These are phyloP conservation scores for Cantharis rufa DNA, from an alignment of 2,888 invertebrate genomes.

Conservation along the genomic window DNA sequence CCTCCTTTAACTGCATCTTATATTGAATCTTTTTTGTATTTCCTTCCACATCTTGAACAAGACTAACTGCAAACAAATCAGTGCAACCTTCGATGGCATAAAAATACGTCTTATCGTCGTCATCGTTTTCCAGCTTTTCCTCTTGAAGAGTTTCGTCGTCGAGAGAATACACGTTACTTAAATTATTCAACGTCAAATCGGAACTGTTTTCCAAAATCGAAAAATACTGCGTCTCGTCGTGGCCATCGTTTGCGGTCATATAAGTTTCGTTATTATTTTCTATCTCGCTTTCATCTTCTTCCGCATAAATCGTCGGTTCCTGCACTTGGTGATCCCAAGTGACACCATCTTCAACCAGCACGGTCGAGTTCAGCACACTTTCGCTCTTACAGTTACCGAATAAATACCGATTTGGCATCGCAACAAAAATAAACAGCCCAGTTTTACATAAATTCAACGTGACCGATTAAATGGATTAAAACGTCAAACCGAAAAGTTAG, in stretches of 20 bases:
- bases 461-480: background rate
- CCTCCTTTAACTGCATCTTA: constrained; percentile 50
- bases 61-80: constrained; percentile 51
- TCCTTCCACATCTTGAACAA: constrained; percentile 51
- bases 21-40: constrained; percentile 53
- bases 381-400: constrained; percentile 8
- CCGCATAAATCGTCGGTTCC: constrained; percentile 31
- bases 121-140: constrained; percentile 9
- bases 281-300: constrained; percentile 33
- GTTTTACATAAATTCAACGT: background rate
- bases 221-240: constrained; percentile 48
- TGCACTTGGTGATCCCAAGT: constrained; percentile 35
- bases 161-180: constrained; percentile 26
- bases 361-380: constrained; percentile 19
- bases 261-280: constrained; percentile 47
- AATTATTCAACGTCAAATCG: constrained; percentile 39
- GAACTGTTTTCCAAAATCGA: constrained; percentile 47
- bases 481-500: background rate
- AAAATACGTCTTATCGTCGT: constrained; percentile 43
- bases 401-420: background rate
- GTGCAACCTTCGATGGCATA: constrained; percentile 51
- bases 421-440: background rate
- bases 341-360: constrained; percentile 26
- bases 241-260: constrained; percentile 44
- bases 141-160: constrained; percentile 13